Evolutionary conservation across 2,113 vertebrate genomes (phyloP), one percentile per base, ranked within the genome.

Genomic region (Eulemur macaco): DNA sequence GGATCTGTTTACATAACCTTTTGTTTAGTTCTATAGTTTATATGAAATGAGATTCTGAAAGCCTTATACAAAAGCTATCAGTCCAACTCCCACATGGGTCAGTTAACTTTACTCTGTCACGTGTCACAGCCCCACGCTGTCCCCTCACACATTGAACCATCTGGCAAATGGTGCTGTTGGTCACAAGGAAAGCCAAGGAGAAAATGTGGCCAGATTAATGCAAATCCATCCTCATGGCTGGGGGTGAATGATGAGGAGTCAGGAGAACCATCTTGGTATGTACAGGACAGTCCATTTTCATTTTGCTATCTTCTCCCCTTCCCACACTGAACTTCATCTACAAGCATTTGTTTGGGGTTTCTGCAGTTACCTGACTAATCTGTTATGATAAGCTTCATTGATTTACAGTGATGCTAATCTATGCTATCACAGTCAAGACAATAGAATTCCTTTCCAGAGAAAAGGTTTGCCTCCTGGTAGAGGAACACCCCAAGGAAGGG

Each of bases 11-110:
- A 63, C 25, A 91, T 89, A 95, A 91, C 20, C 82, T 93, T 94
- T 86, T 60, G 69, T 89, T 81, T 94, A 96, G 97, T 96, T 94
- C 77, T 96, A 82, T 56, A 82, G 82, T 91, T 94, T 95, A 56
- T 74, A 39, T 89, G 42, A 96, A 96, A 86, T 93, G 52, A 91
- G 45, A 81, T 92, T 80, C 76, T 84, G 63, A 83, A 94, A 87
- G 23, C 31, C 58, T 97, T 85, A 86, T 94, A 73, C 66, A 71
- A 95, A 92, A 92, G 13, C 78, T 64, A 91, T 58, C 89, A 69
- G 37, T 50, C 25, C 68, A 95, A 45, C 89, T 97, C 73, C 89
- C 96, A 93, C 42, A 82, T 56, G 69, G 71, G 86, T 93, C 66
- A 90, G 89, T 93, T 95, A 94, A 94, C 52, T 93, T 97, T 73